Conservation (phyloP, 2,797 vertebrate genomes). For the Fundulus diaphanus region DNA sequence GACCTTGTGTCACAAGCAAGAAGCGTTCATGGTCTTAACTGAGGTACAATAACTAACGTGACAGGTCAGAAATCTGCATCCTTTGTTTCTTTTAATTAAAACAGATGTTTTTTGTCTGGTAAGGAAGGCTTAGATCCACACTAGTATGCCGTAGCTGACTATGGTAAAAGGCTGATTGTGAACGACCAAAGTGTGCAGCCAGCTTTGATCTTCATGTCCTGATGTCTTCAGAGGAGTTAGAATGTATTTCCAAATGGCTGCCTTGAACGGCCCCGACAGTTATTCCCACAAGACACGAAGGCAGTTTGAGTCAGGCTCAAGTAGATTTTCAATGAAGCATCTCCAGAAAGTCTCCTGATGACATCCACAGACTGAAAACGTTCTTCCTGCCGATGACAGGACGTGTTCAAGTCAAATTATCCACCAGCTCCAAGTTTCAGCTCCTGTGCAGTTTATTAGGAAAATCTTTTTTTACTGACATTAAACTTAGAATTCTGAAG, state of each 20-base stretch:
- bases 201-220: slow-evolving; percentile 41
- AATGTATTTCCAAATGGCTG: slow-evolving; percentile 48
- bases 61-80: neutral
- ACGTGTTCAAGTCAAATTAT: slow-evolving; percentile 34
- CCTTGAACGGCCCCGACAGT: slow-evolving; percentile 60
- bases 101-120: neutral
- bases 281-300: slow-evolving; percentile 62
- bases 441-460: neutral
- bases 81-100: neutral
- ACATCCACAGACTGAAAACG: slow-evolving; percentile 41
- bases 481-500: neutral
- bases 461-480: slow-evolving; percentile 17
- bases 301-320: slow-evolving; percentile 58
- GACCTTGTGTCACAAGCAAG: neutral
- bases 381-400: slow-evolving; percentile 31
- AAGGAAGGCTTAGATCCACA: neutral
- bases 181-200: slow-evolving; percentile 20
- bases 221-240: slow-evolving; percentile 44
- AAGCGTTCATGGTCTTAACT: neutral
- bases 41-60: neutral
- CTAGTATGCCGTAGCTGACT: neutral
- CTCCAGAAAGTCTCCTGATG: slow-evolving; percentile 50
- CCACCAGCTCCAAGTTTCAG: slow-evolving; percentile 31
- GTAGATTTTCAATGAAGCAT: slow-evolving; percentile 62
- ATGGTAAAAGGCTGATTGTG: no score